Conservation (phyloP, 2,888 invertebrate genomes). For the Disparrhopalites patrizii region DNA sequence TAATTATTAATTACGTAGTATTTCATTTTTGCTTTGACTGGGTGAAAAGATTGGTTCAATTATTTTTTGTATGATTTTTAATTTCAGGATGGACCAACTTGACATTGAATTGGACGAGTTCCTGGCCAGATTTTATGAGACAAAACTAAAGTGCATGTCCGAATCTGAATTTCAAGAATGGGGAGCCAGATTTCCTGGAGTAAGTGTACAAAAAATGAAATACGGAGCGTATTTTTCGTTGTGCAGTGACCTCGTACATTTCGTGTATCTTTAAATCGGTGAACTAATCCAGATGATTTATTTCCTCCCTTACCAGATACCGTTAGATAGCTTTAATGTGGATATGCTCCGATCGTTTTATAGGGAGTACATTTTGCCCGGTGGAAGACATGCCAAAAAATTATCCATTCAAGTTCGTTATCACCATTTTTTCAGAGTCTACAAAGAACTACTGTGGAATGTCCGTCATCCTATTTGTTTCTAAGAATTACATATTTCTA, state of each 20-base stretch:
- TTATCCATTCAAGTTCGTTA: slow-evolving; percentile 14
- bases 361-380: neutral
- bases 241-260: neutral
- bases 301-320: neutral
- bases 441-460: no score
- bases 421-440: neutral
- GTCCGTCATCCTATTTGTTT: no score
- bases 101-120: slow-evolving; percentile 13
- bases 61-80: no score
- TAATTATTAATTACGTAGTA: no score
- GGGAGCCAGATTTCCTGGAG: slow-evolving; percentile 3
- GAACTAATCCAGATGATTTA: neutral
- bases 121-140: slow-evolving; percentile 8
- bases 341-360: neutral
- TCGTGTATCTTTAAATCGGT: neutral
- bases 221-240: neutral
- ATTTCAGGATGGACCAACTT: slow-evolving; percentile 16
- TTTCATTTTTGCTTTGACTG: no score
- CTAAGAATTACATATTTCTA: neutral
- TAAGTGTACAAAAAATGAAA: neutral
- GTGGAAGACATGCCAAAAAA: neutral
- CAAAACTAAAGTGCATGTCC: neutral
- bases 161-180: slow-evolving; percentile 12
- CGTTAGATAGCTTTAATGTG: neutral
- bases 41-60: no score